Percentiles rank a stretch among this genome's conserved stretches.
Evolutionary conservation across 2,888 invertebrate genomes (phyloP).

Genomic region (Silvanus unidentatus): DNA sequence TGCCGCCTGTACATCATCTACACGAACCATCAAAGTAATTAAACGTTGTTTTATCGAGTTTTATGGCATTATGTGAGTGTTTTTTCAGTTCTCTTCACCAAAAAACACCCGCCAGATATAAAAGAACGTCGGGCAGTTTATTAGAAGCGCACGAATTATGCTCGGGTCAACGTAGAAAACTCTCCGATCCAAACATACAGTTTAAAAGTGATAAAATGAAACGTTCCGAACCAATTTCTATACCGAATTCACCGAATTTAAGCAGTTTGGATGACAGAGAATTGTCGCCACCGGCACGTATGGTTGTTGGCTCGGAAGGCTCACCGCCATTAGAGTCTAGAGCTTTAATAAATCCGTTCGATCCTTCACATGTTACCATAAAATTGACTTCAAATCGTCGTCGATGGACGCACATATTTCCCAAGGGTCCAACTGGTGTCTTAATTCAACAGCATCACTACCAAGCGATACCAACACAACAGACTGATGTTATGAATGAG

Average conservation of each 20-base stretch:
- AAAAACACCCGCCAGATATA: constrained; percentile 57
- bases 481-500: constrained; percentile 21
- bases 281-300: constrained; percentile 49
- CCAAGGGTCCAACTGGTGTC: constrained; percentile 85
- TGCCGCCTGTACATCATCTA: constrained; percentile 68
- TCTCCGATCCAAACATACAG: constrained; percentile 85
- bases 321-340: constrained; percentile 63
- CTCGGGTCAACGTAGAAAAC: constrained; percentile 63
- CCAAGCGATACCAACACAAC: constrained; percentile 69
- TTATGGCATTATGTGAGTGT: background rate
- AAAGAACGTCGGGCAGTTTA: constrained; percentile 67
- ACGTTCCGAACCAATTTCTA: constrained; percentile 43
- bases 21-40: constrained; percentile 53
- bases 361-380: constrained; percentile 94
- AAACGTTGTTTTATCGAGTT: constrained; percentile 8
- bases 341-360: constrained; percentile 95
- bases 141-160: constrained; percentile 49
- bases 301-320: constrained; percentile 54
- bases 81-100: constrained; percentile 41
- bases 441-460: constrained; percentile 91
- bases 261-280: constrained; percentile 41
- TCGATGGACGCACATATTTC: constrained; percentile 98
- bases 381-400: constrained; percentile 91
- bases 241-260: constrained; percentile 28
- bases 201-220: constrained; percentile 47